phyloP scores from a whole-genome alignment of 53 echinoderm and acorn worm species.

The Stichopus horrens region DNA sequence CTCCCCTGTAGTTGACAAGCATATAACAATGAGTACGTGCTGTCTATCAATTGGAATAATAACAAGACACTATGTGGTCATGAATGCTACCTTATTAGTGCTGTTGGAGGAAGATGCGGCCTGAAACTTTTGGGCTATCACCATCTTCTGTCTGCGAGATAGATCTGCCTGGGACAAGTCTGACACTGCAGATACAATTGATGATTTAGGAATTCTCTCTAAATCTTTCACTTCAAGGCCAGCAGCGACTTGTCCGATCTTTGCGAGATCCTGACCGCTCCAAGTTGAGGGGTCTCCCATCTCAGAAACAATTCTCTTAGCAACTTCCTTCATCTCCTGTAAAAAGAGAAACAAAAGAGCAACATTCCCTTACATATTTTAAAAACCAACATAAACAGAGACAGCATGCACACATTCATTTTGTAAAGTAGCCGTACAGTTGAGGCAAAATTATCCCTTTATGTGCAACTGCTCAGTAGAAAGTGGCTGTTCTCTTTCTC shows the following conservation, averaged over 20 bases:
- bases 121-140: conserved; percentile 56
- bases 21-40: no score
- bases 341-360: neutral
- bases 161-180: conserved; percentile 55
- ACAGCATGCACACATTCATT: neutral
- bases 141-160: conserved; percentile 55
- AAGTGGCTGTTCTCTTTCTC: no score
- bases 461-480: no score
- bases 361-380: neutral
- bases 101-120: conserved; percentile 28
- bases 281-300: conserved; percentile 54
- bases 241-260: conserved; percentile 57
- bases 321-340: conserved; percentile 66
- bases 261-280: conserved; percentile 52
- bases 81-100: conserved; percentile 4
- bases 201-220: conserved; percentile 52
- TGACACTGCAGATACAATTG: conserved; percentile 47
- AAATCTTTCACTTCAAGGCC: conserved; percentile 65
- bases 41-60: no score
- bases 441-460: no score
- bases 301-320: conserved; percentile 44
- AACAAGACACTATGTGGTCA: no score
- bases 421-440: neutral
- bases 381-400: neutral
- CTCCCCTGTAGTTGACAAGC: no score